These are phyloP conservation scores for Channallabes apus DNA, from an alignment of 2,797 vertebrate genomes.

Conservation along the genomic window DNA sequence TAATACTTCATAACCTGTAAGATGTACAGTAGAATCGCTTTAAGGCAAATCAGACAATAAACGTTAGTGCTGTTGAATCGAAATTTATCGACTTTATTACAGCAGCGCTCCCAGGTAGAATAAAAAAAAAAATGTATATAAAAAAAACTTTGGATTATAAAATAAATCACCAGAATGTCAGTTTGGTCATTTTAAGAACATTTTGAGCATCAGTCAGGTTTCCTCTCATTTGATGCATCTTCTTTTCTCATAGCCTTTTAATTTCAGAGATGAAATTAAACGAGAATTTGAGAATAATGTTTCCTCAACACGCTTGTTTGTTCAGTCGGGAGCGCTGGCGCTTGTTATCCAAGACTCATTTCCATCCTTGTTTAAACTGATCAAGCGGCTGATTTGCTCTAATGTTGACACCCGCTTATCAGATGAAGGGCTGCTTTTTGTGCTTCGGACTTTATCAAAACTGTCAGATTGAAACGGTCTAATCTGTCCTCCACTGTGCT, in stretches of 20 bases:
- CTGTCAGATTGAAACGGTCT: background rate
- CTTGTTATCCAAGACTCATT: background rate
- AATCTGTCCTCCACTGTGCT: background rate
- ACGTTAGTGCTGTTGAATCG: too few species aligned
- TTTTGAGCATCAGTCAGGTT: background rate
- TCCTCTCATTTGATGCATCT: background rate
- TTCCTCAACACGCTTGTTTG: background rate
- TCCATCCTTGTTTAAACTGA: background rate
- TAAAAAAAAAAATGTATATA: too few species aligned
- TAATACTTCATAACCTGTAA: too few species aligned
- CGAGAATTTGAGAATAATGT: background rate
- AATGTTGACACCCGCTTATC: slow-evolving; percentile 2
- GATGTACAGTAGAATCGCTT: too few species aligned
- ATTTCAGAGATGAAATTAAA: background rate
- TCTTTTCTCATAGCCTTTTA: background rate
- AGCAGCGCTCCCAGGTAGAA: too few species aligned
- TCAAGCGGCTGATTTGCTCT: background rate
- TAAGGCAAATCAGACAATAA: too few species aligned
- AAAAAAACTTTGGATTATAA: background rate
- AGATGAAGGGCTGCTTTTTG: background rate
- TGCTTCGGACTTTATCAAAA: background rate
- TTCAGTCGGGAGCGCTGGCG: background rate
- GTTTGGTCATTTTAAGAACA: background rate
- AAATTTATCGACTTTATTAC: too few species aligned
- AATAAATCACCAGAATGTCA: background rate